Conservation (phyloP, 2,113 vertebrate genomes). For the Xiphophorus hellerii region DNA sequence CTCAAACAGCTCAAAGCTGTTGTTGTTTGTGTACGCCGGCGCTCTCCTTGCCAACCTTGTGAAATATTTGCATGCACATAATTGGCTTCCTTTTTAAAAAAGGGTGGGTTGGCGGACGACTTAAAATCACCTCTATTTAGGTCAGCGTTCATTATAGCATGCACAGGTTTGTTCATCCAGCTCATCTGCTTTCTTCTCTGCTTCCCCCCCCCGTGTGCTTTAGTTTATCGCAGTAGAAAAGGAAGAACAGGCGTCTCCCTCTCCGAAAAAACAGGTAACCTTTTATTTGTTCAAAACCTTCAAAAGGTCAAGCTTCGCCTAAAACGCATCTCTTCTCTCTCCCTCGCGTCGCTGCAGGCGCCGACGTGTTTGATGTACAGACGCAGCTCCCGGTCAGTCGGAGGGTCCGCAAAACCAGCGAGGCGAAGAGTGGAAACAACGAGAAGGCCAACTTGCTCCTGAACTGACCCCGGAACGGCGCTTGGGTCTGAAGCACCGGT, state of each 20-base stretch:
- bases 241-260: neutral
- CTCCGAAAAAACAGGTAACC: slow-evolving; percentile 51
- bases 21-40: neutral
- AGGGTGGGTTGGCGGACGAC: neutral
- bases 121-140: neutral
- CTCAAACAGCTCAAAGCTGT: neutral
- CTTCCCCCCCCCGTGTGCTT: neutral
- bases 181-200: slow-evolving; percentile 17
- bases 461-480: neutral
- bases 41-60: neutral
- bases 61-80: neutral
- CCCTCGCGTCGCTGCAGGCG: neutral
- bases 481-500: neutral
- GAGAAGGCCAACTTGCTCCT: slow-evolving; percentile 59
- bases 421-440: slow-evolving; percentile 17
- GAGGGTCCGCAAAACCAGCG: slow-evolving; percentile 21
- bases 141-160: neutral
- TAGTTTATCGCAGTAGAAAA: slow-evolving; percentile 60
- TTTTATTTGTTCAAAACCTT: neutral
- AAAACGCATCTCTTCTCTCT: neutral
- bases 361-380: slow-evolving; percentile 9
- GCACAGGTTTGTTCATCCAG: neutral
- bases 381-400: neutral
- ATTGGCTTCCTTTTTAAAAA: neutral
- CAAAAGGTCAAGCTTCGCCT: rapidly evolving